Percentiles rank a stretch among this genome's conserved stretches.
phyloP scores from a whole-genome alignment of 2,113 vertebrate species.

The Ammospiza caudacuta region DNA sequence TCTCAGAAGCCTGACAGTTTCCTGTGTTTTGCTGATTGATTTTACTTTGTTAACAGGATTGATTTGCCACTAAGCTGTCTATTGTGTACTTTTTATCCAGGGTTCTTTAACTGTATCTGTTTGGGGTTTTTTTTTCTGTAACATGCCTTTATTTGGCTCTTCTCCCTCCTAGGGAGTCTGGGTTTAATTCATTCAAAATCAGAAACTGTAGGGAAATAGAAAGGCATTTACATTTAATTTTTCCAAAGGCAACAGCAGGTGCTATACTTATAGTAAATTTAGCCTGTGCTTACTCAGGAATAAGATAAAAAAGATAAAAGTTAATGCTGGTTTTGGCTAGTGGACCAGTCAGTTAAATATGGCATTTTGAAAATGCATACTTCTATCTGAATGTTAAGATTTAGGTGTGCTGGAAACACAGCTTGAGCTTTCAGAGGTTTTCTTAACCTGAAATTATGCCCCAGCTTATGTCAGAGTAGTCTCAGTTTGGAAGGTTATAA shows the following conservation, averaged over 20 bases:
- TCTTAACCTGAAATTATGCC: background rate
- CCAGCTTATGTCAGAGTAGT: background rate
- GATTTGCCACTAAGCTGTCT: background rate
- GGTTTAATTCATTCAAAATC: background rate
- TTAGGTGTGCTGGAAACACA: background rate
- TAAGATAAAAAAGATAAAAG: background rate
- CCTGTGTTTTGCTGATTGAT: background rate
- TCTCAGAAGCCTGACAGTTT: background rate
- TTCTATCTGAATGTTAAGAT: background rate
- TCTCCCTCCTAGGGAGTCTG: background rate
- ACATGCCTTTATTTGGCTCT: slow-evolving; percentile 7
- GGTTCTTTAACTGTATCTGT: slow-evolving; percentile 20
- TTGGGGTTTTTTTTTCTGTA: background rate
- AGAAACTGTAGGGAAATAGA: background rate
- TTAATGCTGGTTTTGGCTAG: background rate
- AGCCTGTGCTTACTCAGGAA: slow-evolving; percentile 34
- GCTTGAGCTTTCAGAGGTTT: background rate
- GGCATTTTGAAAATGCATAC: background rate
- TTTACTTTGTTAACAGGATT: background rate
- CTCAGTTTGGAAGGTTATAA: background rate
- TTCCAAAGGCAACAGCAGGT: slow-evolving; percentile 6
- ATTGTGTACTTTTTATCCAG: background rate
- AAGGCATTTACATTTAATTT: slow-evolving; percentile 10
- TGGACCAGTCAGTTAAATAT: background rate
- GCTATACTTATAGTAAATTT: background rate